Evolutionary conservation across 2,113 vertebrate species (phyloP).

Genomic region (Mustelus asterias): DNA sequence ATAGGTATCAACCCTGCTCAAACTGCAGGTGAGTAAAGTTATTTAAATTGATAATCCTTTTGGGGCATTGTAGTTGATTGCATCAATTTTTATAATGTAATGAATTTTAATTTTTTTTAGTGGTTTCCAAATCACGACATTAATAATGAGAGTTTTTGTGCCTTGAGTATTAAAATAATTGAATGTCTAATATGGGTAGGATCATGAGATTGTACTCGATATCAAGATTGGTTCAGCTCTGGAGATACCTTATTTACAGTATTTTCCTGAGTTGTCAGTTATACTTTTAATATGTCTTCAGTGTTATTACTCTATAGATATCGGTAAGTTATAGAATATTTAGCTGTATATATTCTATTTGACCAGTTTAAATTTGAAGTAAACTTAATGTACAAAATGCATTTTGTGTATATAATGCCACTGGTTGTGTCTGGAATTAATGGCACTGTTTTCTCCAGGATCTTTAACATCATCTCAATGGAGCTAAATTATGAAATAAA

Average conservation of each 20-base stretch:
- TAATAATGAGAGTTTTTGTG: neutral
- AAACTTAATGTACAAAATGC: neutral
- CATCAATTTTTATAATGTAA: neutral
- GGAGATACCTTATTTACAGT: neutral
- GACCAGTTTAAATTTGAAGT: neutral
- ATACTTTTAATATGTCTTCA: neutral
- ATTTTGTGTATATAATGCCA: neutral
- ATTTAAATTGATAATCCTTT: conserved; percentile 3
- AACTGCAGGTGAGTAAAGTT: conserved; percentile 61
- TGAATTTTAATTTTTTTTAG: neutral
- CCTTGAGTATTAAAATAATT: neutral
- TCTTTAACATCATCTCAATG: neutral
- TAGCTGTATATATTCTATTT: neutral
- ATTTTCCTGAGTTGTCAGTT: neutral
- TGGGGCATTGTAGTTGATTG: neutral
- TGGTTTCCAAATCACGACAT: neutral
- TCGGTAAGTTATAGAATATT: neutral
- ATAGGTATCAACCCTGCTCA: conserved; percentile 73
- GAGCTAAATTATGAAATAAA: neutral
- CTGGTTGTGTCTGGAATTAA: neutral
- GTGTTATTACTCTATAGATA: neutral
- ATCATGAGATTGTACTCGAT: neutral
- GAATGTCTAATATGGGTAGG: neutral
- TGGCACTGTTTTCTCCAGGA: neutral
- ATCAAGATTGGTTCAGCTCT: neutral